A percentile compares a stretch with the other conserved stretches of the same genome.
Conservation (phyloP, 2,797 vertebrate genomes). For the Staurois parvus region DNA sequence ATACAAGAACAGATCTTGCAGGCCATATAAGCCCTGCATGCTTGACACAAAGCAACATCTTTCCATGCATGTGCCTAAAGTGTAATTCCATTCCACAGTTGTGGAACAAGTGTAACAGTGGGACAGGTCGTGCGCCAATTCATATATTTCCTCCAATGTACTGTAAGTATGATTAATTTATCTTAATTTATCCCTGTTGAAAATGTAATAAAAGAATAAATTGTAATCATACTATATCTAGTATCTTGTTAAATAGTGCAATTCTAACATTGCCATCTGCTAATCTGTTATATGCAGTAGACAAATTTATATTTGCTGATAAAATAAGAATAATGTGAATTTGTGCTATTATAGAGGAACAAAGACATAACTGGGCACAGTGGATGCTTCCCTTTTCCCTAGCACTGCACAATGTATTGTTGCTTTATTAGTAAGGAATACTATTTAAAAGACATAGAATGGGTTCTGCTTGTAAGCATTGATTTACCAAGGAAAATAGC, state of each 20-base stretch:
- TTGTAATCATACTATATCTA: not conserved
- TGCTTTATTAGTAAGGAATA: not conserved
- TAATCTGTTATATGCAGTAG: not conserved
- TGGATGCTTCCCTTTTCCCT: not conserved
- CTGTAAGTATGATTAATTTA: too few relatives aligned
- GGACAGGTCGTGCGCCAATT: too few relatives aligned
- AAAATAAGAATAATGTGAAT: not conserved
- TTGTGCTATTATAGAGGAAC: not conserved
- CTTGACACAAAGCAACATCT: too few relatives aligned
- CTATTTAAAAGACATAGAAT: slow-evolving; percentile 1
- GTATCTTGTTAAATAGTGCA: too few relatives aligned
- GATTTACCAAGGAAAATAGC: slow-evolving; percentile 25
- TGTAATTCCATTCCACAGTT: too few relatives aligned
- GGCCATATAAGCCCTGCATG: too few relatives aligned
- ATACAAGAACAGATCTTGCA: too few relatives aligned
- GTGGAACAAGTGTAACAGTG: too few relatives aligned
- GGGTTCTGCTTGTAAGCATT: slow-evolving; percentile 10
- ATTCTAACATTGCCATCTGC: too few relatives aligned
- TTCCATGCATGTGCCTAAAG: too few relatives aligned
- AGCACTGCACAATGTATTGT: not conserved
- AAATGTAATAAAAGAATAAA: not conserved
- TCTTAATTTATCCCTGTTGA: not conserved
- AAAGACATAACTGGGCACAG: not conserved
- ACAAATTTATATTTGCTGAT: not conserved
- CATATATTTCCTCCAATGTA: too few relatives aligned